Conservation (phyloP, 2,113 vertebrate species). For the Thinocorus orbignyianus region DNA sequence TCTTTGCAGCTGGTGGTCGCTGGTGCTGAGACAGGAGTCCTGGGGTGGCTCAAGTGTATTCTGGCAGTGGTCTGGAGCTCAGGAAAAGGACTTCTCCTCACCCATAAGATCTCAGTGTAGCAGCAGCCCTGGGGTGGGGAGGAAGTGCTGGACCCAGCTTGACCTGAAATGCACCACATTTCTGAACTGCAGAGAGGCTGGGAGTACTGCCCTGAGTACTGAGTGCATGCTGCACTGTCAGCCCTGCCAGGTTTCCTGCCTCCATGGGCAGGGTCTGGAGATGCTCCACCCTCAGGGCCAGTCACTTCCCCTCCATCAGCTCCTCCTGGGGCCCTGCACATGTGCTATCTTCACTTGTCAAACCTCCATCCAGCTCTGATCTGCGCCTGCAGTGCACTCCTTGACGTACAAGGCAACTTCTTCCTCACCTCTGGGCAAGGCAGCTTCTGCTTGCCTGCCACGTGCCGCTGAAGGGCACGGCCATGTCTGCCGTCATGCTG, state of each 20-base stretch:
- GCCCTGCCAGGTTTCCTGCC: background rate
- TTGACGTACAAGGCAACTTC: background rate
- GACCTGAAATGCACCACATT: background rate
- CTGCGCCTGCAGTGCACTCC: rapidly evolving
- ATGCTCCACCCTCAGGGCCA: background rate
- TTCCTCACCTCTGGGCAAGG: background rate
- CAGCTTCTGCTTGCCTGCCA: background rate
- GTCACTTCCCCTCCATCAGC: background rate
- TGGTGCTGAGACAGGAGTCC: background rate
- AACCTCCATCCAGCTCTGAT: background rate
- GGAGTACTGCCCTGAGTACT: rapidly evolving
- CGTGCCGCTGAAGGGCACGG: rapidly evolving
- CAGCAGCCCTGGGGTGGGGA: background rate
- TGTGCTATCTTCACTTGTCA: background rate
- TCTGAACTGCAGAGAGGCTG: background rate
- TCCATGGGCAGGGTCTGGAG: background rate
- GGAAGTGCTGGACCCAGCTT: background rate
- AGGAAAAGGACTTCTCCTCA: background rate
- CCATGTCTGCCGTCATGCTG: rapidly evolving
- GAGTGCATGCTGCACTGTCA: background rate
- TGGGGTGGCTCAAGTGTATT: rapidly evolving
- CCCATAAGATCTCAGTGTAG: background rate
- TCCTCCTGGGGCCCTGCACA: background rate
- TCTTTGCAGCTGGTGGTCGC: background rate
- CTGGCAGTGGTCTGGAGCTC: background rate